Evolutionary conservation across 2,888 invertebrate species (phyloP), one percentile per base, ranked within the genome.

Genomic region (Crocallis elinguaria): DNA sequence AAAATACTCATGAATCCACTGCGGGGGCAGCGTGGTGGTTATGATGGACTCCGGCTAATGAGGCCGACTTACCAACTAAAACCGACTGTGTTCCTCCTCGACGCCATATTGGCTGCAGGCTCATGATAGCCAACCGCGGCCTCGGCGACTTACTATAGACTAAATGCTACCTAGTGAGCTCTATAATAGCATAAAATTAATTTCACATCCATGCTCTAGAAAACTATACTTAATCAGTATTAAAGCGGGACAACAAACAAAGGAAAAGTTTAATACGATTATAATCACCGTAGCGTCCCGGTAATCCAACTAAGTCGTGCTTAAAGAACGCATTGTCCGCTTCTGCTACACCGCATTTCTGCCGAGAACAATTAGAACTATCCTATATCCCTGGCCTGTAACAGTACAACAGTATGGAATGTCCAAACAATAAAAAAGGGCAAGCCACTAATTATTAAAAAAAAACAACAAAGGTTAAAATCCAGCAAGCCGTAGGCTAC

Each of bases 301-400:
- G 65, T 67, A 68, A 68, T 63, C 61, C 63, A 59, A 59, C 63
- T 55, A 54, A 62, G 52, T 59, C 66, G 56, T 66, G 67, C 64
- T 62, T 60, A 71, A 64, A 66, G 61, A 66, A 65, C 62, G 62
- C 62, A 67, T 59, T 69, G 72, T 69, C 66, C 67, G 64, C 64
- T 72, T 19, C 5, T 19, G 19, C 23, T 33, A n/a, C 30, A 35
- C 45, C 54, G 42, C 51, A 49, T 49, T 53, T 52, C 67, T 67
- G 64, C 67, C 56, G 67, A 60, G 66, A 71, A 73, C 78, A 81
- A 79, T 81, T 77, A 74, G 68, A 66, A 70, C 62, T 73, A 72
- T 69, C 67, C 67, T 60, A 65, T 57, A 60, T 49, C 59, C 59
- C 57, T 54, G 52, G 60, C 57, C 59, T 62, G 11, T 17, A 17